Evolutionary conservation across 2,888 invertebrate species (phyloP).

Genomic region (Blera fallax): DNA sequence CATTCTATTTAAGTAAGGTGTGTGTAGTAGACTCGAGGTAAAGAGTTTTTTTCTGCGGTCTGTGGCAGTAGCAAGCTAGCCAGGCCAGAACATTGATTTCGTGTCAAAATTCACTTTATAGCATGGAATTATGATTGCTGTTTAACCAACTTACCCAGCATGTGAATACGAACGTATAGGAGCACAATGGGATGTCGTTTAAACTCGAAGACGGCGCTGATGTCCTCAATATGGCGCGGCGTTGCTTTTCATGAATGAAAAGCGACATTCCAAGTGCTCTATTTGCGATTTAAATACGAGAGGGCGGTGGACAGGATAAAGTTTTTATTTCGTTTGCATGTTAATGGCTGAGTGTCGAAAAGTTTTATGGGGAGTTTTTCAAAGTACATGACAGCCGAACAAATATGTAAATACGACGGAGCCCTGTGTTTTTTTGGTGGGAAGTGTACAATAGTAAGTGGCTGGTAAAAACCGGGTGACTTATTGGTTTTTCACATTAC

Average conservation of each 20-base stretch:
- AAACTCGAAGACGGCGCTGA: not conserved
- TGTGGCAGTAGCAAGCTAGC: not conserved
- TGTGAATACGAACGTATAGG: not conserved
- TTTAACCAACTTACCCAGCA: slow-evolving; percentile 4
- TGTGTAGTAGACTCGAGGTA: not conserved
- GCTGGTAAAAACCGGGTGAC: slow-evolving; percentile 31
- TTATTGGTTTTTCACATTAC: slow-evolving; percentile 52
- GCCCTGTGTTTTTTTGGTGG: not conserved
- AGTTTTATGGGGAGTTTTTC: slow-evolving; percentile 13
- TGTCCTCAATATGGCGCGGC: slow-evolving; percentile 27
- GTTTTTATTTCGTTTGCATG: slow-evolving; percentile 44
- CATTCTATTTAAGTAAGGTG: not conserved
- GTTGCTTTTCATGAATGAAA: slow-evolving; percentile 49
- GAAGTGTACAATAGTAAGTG: not conserved
- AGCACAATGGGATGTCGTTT: slow-evolving; percentile 17
- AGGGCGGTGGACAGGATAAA: not conserved
- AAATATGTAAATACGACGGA: slow-evolving; percentile 29
- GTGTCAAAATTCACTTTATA: slow-evolving; percentile 51
- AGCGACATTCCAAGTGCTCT: not conserved
- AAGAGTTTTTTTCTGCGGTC: not conserved
- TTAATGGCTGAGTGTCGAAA: slow-evolving; percentile 51
- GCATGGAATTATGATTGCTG: slow-evolving; percentile 40
- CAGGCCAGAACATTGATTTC: slow-evolving; percentile 40
- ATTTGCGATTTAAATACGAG: not conserved
- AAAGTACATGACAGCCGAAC: slow-evolving; percentile 23